Base-by-base conservation (phyloP, 1,140 invertebrate species). In the Mycetomoellerius zeteki region DNA sequence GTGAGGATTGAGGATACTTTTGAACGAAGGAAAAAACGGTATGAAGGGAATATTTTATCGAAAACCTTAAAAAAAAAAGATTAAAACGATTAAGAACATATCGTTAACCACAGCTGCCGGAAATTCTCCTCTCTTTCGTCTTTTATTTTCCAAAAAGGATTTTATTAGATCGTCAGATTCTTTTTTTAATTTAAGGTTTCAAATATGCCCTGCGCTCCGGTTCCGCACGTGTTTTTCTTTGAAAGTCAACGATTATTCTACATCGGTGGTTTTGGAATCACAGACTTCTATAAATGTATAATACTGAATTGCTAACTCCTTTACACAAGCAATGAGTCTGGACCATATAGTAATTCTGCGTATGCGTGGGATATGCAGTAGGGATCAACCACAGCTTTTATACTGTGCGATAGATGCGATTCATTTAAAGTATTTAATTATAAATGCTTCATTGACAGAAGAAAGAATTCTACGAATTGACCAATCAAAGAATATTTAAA, bases 21-120 rank as follows among this genome's bases (percentile, higher is more conserved):
- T 16, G 33, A 71, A 24, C 65, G 65, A 27, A 50, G 21, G 52
- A 69, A 54, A 54, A 47, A 81, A 81, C n/a, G 30, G n/a, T 50
- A 50, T 19, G 37, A 30, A 33, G 5, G 16, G 60, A 72, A 72
- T 82, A 82, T 47, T 82, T 82, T 54, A 56, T 47, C 30, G 47
- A 56, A 71, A 81, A 81, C 5, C n/a, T 21, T 16, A 8, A 16
- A 8, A 21, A 21, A 21, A 24, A 80, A 12, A 19, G 8, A 71
- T 81, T 54, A 69, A 33, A 54, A 71, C 14, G 27, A 37, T 6
- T 14, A n/a, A 16, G 21, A 64, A 78, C 37, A 21, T 65, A 78
- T 78, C 64, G 77, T 81, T 54, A 81, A 81, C 21, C 24, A 6
- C 21, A 24, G 19, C 19, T 77, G 37, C 0, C 21, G 21, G 24